Evolutionary conservation across 2,797 vertebrate genomes (phyloP).

Genomic region (Silurus lanzhouensis): DNA sequence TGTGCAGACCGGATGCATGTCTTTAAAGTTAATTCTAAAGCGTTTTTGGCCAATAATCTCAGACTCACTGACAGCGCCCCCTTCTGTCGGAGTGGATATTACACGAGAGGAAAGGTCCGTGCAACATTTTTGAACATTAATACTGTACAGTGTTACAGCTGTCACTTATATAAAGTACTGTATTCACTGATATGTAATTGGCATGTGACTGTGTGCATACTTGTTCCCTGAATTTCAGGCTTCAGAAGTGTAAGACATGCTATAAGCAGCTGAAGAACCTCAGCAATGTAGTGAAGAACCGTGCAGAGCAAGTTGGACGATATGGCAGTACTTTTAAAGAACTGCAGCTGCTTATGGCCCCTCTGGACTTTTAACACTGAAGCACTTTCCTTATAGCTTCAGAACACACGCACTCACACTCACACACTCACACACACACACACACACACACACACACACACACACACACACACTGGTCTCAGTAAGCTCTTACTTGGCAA

Average conservation of each 20-base stretch:
- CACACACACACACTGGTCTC: background rate
- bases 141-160: background rate
- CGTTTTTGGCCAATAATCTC: slow-evolving; percentile 90
- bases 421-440: background rate
- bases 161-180: background rate
- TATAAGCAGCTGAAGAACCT: slow-evolving; percentile 89
- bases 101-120: slow-evolving; percentile 90
- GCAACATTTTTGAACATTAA: background rate
- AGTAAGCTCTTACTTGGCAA: background rate
- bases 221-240: slow-evolving; percentile 70
- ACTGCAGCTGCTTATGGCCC: slow-evolving; percentile 89
- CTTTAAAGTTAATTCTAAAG: slow-evolving; percentile 91
- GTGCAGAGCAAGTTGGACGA: slow-evolving; percentile 84
- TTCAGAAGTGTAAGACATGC: slow-evolving; percentile 86
- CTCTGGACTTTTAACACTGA: slow-evolving; percentile 73
- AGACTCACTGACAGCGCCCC: slow-evolving; percentile 86
- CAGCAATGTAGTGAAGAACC: slow-evolving; percentile 83
- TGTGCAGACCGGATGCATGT: slow-evolving; percentile 88
- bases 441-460: too few species aligned
- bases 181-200: background rate
- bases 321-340: slow-evolving; percentile 94
- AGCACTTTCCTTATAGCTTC: background rate
- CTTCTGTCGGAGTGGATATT: slow-evolving; percentile 93
- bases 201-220: background rate
- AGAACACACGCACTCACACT: too few species aligned